Evolutionary conservation across 1,140 invertebrate genomes (phyloP).

Genomic region (Globodera ellingtonae): DNA sequence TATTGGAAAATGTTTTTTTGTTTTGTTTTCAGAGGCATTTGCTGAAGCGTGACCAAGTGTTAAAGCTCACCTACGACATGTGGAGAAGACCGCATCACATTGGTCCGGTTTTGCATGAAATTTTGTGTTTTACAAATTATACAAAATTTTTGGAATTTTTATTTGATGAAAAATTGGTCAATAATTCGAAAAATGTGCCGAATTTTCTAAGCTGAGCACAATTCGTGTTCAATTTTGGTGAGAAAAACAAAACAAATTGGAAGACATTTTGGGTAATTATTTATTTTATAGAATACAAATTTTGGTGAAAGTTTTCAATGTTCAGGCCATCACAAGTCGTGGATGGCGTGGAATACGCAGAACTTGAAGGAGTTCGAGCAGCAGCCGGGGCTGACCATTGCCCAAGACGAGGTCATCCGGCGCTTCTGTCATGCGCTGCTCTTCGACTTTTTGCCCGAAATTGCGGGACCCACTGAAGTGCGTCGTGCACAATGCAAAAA

Average conservation of each 20-base stretch:
- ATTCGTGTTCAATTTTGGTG: too few species aligned
- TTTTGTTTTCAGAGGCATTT: not conserved
- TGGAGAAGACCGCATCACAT: conserved; percentile 57
- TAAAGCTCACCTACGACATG: conserved; percentile 63
- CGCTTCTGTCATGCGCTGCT: conserved; percentile 64
- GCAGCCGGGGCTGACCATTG: conserved; percentile 52
- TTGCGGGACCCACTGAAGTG: conserved; percentile 53
- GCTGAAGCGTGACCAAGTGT: conserved; percentile 35
- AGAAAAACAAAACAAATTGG: too few species aligned
- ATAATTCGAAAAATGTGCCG: too few species aligned
- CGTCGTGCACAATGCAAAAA: not conserved
- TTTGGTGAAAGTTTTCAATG: too few species aligned
- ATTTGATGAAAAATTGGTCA: too few species aligned
- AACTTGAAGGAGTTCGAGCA: conserved; percentile 64
- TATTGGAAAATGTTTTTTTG: too few species aligned
- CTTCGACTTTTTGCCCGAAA: conserved; percentile 50
- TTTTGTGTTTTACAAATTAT: too few species aligned
- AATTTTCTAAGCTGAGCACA: too few species aligned
- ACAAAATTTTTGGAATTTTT: too few species aligned
- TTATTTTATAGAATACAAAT: too few species aligned
- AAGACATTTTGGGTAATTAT: too few species aligned
- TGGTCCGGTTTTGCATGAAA: not conserved
- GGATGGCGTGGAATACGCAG: conserved; percentile 64
- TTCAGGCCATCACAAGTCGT: conserved; percentile 53
- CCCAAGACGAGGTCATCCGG: conserved; percentile 62